These are phyloP conservation scores for Syndactyla subalaris DNA, from an alignment of 2,797 vertebrate species.

Conservation along the genomic window DNA sequence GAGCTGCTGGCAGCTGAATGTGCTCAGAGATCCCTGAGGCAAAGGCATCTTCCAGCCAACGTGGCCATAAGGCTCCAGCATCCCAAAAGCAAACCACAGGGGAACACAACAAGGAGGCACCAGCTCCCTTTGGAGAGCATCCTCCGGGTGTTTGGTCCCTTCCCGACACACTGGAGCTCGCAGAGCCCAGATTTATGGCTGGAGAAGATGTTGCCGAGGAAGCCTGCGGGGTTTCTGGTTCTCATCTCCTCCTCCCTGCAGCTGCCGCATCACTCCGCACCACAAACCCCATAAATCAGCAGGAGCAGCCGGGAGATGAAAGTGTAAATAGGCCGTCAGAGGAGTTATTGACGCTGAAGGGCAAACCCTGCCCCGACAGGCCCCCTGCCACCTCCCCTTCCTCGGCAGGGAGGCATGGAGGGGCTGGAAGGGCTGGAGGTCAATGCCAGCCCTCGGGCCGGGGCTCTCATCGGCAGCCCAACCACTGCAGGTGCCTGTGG, in stretches of 20 bases:
- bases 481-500: accelerated
- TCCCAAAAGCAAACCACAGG: background rate
- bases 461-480: background rate
- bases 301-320: background rate
- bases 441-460: background rate
- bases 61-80: background rate
- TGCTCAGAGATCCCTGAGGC: background rate
- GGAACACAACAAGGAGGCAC: background rate
- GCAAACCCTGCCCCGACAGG: background rate
- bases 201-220: background rate
- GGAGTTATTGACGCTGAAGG: background rate
- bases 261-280: background rate
- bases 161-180: accelerated
- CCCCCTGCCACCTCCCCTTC: background rate
- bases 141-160: accelerated
- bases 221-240: background rate
- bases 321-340: background rate
- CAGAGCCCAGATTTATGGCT: background rate
- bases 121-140: background rate
- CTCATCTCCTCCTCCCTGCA: background rate
- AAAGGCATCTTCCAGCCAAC: background rate
- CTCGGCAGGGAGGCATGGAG: background rate
- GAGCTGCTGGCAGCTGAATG: background rate
- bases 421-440: background rate
- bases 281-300: background rate